Conservation (phyloP, 2,888 invertebrate species). For the Agonum fuliginosum region DNA sequence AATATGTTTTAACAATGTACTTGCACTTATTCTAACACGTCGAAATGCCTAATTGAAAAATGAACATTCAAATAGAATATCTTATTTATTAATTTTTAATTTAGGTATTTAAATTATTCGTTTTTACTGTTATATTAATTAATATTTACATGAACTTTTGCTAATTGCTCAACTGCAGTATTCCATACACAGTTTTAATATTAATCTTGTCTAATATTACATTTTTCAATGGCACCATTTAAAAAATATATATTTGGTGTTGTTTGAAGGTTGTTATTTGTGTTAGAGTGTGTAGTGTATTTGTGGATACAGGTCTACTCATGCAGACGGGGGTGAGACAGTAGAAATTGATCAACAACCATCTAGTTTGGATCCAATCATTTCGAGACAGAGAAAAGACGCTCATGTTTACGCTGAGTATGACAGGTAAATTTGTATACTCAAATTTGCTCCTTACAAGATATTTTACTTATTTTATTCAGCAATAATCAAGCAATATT, state of each 20-base stretch:
- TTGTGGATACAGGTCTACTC: constrained; percentile 74
- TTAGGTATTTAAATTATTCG: too few relatives aligned
- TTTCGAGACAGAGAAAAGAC: constrained; percentile 75
- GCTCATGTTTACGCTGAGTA: constrained; percentile 56
- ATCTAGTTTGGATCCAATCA: constrained; percentile 69
- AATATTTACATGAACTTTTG: neutral
- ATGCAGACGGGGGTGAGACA: constrained; percentile 70
- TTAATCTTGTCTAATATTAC: neutral
- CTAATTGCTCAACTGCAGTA: neutral
- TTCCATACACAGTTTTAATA: neutral
- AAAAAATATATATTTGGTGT: constrained; percentile 1
- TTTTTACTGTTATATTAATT: neutral
- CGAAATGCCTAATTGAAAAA: too few relatives aligned
- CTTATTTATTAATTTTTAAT: too few relatives aligned
- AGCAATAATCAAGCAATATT: neutral
- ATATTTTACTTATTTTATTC: constrained; percentile 4
- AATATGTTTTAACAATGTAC: too few relatives aligned
- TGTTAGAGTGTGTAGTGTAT: constrained; percentile 62
- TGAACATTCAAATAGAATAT: too few relatives aligned
- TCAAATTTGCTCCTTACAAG: constrained; percentile 33
- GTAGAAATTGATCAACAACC: constrained; percentile 68
- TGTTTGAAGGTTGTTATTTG: constrained; percentile 30
- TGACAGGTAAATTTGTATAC: constrained; percentile 57
- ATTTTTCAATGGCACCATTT: neutral
- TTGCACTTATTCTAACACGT: too few relatives aligned